Evolutionary conservation across 2,113 vertebrate species (phyloP).

Genomic region (Neolamprologus tretocephalus): DNA sequence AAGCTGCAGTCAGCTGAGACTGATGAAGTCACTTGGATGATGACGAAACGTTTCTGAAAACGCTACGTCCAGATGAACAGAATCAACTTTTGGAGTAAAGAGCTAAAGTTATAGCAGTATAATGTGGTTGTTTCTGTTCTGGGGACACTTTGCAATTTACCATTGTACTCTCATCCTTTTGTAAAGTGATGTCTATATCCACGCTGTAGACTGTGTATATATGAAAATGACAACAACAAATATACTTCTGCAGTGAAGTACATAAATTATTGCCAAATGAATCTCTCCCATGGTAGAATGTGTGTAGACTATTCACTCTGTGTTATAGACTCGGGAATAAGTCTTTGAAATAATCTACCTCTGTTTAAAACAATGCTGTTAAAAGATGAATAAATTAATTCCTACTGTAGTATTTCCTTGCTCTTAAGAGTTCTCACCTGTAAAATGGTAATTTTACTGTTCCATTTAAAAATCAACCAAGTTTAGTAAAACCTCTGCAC

Average conservation of each 20-base stretch:
- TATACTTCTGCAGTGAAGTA: background rate
- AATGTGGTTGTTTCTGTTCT: background rate
- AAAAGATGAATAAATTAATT: background rate
- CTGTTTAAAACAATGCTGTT: background rate
- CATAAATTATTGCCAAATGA: background rate
- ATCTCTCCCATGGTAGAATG: background rate
- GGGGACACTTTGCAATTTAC: background rate
- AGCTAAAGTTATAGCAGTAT: background rate
- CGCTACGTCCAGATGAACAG: rapidly evolving
- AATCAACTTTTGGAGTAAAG: background rate
- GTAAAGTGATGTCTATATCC: background rate
- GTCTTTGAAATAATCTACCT: background rate
- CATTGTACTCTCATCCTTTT: background rate
- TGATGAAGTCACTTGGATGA: rapidly evolving
- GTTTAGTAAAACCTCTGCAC: background rate
- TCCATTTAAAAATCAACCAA: background rate
- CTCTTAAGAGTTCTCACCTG: background rate
- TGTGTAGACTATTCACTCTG: background rate
- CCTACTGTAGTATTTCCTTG: background rate
- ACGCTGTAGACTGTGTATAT: background rate
- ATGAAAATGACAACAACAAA: background rate
- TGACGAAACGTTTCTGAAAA: background rate
- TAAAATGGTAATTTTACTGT: background rate
- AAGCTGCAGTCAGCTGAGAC: background rate
- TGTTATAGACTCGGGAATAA: background rate